These are phyloP conservation scores for Mercenaria mercenaria DNA, from an alignment of 1,140 invertebrate genomes.

Conservation along the genomic window DNA sequence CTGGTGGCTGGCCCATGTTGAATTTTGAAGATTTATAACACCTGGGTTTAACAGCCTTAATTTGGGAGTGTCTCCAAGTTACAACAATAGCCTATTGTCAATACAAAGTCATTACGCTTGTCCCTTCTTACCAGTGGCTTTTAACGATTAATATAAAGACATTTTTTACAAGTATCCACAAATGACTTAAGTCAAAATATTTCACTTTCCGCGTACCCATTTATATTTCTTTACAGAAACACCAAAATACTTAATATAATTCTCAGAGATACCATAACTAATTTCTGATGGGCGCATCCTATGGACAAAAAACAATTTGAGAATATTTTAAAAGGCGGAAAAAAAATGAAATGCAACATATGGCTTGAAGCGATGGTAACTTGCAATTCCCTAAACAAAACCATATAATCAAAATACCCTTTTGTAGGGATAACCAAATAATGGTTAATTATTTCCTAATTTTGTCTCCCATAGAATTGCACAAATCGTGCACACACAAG, in stretches of 20 bases:
- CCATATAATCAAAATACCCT: slow-evolving; percentile 44
- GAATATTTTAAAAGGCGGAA: too few relatives aligned
- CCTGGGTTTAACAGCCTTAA: slow-evolving; percentile 24
- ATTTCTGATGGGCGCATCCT: too few relatives aligned
- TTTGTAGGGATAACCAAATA: slow-evolving; percentile 9
- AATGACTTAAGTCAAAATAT: too few relatives aligned
- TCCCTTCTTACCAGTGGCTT: neutral
- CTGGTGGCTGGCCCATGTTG: slow-evolving; percentile 27
- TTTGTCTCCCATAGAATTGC: slow-evolving; percentile 35
- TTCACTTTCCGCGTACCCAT: too few relatives aligned
- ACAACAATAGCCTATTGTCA: slow-evolving; percentile 40
- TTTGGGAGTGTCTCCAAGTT: slow-evolving; percentile 7
- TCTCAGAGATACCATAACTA: too few relatives aligned
- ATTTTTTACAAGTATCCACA: too few relatives aligned
- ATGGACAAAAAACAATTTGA: too few relatives aligned
- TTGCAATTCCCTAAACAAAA: slow-evolving; percentile 18
- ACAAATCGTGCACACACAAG: slow-evolving; percentile 39
- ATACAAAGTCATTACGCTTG: slow-evolving; percentile 18
- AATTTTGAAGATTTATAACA: slow-evolving; percentile 54
- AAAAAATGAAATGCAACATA: slow-evolving; percentile 8
- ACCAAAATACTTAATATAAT: too few relatives aligned
- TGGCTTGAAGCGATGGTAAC: neutral
- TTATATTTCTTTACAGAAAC: too few relatives aligned
- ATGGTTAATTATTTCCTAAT: slow-evolving; percentile 48
- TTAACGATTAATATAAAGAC: too few relatives aligned